Evolutionary conservation across 2,797 vertebrate genomes (phyloP).

Genomic region (Neosilurus mollespiculum): DNA sequence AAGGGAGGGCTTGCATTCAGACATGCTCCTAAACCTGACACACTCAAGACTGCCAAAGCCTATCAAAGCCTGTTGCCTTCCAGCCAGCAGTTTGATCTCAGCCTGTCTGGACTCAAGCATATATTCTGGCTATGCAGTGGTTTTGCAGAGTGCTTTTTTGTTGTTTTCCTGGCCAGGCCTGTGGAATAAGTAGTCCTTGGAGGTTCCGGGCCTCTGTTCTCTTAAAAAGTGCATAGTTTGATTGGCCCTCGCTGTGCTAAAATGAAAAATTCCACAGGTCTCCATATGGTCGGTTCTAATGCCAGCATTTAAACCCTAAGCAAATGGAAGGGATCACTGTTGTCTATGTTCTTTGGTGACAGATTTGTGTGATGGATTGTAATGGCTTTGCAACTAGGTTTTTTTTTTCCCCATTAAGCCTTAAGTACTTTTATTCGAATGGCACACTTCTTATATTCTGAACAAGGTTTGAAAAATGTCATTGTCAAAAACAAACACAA

Average conservation of each 20-base stretch:
- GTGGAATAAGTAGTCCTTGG: slow-evolving; percentile 58
- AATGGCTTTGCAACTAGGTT: not conserved
- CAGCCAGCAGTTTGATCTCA: slow-evolving; percentile 62
- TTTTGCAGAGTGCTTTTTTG: slow-evolving; percentile 58
- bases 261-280: slow-evolving; percentile 19
- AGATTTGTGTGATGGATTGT: not conserved
- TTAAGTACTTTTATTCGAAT: not conserved
- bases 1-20: slow-evolving; percentile 33
- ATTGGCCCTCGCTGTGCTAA: slow-evolving; percentile 24
- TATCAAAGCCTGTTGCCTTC: slow-evolving; percentile 51
- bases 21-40: slow-evolving; percentile 42
- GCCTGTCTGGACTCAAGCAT: slow-evolving; percentile 56
- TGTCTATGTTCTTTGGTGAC: not conserved
- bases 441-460: not conserved
- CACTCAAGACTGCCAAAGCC: slow-evolving; percentile 50
- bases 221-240: slow-evolving; percentile 43
- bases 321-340: slow-evolving; percentile 11
- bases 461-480: not conserved
- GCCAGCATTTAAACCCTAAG: slow-evolving; percentile 19
- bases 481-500: slow-evolving; percentile 3
- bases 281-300: not conserved
- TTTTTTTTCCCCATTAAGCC: not conserved
- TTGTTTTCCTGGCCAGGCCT: slow-evolving; percentile 62
- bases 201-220: slow-evolving; percentile 38
- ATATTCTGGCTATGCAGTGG: slow-evolving; percentile 51